Evolutionary conservation across 2,888 invertebrate genomes (phyloP).

Genomic region (Cosmia trapezina): DNA sequence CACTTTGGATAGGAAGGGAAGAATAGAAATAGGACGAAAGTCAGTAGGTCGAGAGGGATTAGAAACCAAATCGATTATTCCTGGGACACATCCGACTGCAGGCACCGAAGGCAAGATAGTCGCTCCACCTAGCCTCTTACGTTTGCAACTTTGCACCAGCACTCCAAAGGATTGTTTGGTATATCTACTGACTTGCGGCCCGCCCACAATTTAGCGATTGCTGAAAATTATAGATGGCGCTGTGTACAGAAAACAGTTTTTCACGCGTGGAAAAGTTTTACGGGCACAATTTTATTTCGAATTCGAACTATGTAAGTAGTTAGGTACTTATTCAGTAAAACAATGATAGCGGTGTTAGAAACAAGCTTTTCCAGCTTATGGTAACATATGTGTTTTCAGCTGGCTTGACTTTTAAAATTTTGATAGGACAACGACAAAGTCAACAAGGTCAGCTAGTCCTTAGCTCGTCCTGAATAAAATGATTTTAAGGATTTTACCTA

Average conservation of each 20-base stretch:
- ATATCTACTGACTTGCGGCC: too few relatives aligned
- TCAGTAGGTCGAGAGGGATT: too few relatives aligned
- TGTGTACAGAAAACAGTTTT: neutral
- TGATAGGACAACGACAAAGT: too few relatives aligned
- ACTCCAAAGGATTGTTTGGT: neutral
- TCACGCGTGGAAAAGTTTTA: neutral
- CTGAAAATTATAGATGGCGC: slow-evolving; percentile 9
- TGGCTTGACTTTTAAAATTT: too few relatives aligned
- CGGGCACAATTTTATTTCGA: neutral
- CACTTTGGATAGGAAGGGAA: too few relatives aligned
- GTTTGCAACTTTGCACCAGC: neutral
- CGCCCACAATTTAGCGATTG: slow-evolving; percentile 6
- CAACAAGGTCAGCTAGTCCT: too few relatives aligned
- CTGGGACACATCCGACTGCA: neutral
- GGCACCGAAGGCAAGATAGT: neutral
- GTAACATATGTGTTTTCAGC: neutral
- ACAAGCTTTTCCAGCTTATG: neutral
- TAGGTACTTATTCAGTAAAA: neutral
- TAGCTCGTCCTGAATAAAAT: too few relatives aligned
- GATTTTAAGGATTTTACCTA: too few relatives aligned
- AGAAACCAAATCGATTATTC: too few relatives aligned
- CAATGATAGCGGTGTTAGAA: neutral
- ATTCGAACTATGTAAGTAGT: neutral
- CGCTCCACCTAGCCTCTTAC: slow-evolving; percentile 1
- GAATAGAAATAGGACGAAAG: too few relatives aligned